These are phyloP conservation scores for Notolepis coatsorum DNA, from an alignment of 2,797 vertebrate species.

Conservation along the genomic window DNA sequence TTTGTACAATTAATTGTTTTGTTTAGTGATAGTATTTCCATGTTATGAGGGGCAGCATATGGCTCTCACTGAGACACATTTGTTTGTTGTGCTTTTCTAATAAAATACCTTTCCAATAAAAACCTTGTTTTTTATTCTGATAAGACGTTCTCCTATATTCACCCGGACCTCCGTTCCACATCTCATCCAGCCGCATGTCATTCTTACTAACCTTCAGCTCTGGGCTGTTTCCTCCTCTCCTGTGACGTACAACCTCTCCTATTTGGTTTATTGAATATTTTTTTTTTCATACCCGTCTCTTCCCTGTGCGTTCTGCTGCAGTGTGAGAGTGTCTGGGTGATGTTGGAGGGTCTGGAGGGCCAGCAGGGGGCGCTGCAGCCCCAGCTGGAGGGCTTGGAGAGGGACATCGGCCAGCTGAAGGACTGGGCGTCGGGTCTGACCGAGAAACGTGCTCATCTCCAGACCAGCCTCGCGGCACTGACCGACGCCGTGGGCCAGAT, in stretches of 20 bases:
- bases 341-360: constrained; percentile 77
- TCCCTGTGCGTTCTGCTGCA: constrained; percentile 70
- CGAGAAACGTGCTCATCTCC: constrained; percentile 77
- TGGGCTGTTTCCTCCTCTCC: too few relatives aligned
- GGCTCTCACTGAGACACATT: not conserved
- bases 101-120: constrained; percentile 30
- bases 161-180: too few relatives aligned
- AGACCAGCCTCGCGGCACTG: constrained; percentile 80
- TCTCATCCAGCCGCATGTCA: too few relatives aligned
- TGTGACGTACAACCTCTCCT: too few relatives aligned
- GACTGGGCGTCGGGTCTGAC: constrained; percentile 76
- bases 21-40: not conserved
- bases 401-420: constrained; percentile 81
- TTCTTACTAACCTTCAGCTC: too few relatives aligned
- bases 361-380: constrained; percentile 65
- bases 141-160: too few relatives aligned
- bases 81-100: constrained; percentile 18
- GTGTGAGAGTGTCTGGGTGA: constrained; percentile 82
- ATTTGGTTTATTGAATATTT: too few relatives aligned
- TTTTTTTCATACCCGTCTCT: too few relatives aligned
- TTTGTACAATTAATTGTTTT: not conserved
- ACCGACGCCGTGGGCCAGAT: constrained; percentile 77
- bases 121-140: too few relatives aligned
- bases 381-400: constrained; percentile 80
- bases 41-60: not conserved